Evolutionary conservation across 2,113 vertebrate genomes (phyloP).

Genomic region (Neoarius graeffei): DNA sequence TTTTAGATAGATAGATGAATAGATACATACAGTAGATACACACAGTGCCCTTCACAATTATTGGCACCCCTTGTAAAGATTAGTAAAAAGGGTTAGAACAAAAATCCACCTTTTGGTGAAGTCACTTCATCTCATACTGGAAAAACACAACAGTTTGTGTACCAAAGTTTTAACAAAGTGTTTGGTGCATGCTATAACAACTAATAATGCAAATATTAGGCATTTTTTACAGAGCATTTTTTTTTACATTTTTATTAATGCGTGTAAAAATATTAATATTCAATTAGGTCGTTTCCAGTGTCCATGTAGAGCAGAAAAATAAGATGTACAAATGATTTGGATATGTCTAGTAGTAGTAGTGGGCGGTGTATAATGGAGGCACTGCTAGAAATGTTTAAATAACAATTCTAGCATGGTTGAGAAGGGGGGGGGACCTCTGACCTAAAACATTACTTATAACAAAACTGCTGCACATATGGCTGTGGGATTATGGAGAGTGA

Average conservation of each 20-base stretch:
- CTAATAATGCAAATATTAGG: neutral
- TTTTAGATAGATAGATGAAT: no score
- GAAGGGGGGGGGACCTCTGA: neutral
- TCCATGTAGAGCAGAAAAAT: neutral
- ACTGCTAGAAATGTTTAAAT: neutral
- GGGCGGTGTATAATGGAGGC: no score
- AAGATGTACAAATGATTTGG: neutral
- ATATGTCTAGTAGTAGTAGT: neutral
- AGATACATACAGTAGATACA: no score
- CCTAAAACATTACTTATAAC: neutral
- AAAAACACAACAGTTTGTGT: neutral
- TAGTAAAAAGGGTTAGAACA: no score
- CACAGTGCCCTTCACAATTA: no score
- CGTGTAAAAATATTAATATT: neutral
- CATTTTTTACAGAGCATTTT: neutral
- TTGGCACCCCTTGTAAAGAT: no score
- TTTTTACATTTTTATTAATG: neutral
- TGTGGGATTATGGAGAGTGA: neutral
- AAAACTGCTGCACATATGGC: conserved; percentile 17
- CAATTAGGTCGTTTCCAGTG: neutral
- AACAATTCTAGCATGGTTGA: neutral
- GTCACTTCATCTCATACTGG: no score
- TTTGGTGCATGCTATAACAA: neutral
- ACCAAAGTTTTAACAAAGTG: neutral
- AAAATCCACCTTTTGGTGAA: no score